Evolutionary conservation across 2,888 invertebrate species (phyloP).

Genomic region (Latheticus oryzae): DNA sequence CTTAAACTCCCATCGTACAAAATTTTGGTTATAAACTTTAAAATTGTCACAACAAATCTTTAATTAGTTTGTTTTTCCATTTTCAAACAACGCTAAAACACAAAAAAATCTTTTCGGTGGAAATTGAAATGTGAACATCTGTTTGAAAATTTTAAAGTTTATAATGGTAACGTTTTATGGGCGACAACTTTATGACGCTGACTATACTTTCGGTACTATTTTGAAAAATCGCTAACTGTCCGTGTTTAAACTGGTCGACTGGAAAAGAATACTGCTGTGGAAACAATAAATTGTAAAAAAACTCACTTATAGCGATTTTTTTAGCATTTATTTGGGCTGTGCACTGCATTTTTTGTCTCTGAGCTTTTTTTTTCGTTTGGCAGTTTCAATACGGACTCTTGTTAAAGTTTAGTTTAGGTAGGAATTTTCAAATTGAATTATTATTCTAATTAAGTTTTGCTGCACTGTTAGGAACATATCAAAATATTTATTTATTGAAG

Average conservation of each 20-base stretch:
- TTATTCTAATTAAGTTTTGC: conserved; percentile 38
- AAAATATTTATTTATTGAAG: conserved; percentile 49
- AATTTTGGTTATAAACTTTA: no score
- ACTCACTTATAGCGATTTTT: conserved; percentile 5
- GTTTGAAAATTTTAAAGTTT: no score
- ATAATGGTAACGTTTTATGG: no score
- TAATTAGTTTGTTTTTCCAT: no score
- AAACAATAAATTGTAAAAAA: conserved; percentile 36
- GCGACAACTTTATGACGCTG: no score
- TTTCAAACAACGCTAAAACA: no score
- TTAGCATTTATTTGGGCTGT: conserved; percentile 34
- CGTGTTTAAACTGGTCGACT: conserved; percentile 32
- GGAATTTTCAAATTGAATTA: conserved; percentile 47
- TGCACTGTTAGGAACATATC: conserved; percentile 49
- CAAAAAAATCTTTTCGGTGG: no score
- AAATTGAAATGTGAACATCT: no score
- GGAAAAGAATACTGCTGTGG: conserved; percentile 35
- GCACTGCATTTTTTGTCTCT: conserved; percentile 29
- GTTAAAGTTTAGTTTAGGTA: conserved; percentile 46
- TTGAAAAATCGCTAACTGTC: conserved; percentile 37
- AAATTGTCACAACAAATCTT: no score
- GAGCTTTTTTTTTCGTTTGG: conserved; percentile 18
- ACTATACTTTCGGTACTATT: no score
- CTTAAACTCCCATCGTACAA: no score
- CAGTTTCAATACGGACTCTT: conserved; percentile 38